Percentiles rank a stretch among this genome's conserved stretches.
phyloP scores from a whole-genome alignment of 2,797 vertebrate genomes.

The Apogon hyalosoma region DNA sequence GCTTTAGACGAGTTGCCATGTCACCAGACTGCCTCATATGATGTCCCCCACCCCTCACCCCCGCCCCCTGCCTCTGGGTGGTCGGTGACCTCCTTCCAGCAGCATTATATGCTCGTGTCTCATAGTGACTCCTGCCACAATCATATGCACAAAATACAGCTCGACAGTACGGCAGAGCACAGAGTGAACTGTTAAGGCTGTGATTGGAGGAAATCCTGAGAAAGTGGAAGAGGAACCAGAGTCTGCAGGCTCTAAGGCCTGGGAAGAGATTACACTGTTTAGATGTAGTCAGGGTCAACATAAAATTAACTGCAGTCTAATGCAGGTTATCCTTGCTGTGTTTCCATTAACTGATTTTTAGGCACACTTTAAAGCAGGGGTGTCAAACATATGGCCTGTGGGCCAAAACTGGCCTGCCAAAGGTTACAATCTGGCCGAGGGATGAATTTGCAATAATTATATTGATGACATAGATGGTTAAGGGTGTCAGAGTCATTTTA shows the following conservation, averaged over 20 bases:
- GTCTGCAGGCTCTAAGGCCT: conserved; percentile 20
- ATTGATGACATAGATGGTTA: too few relatives aligned
- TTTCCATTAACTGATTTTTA: too few relatives aligned
- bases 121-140: conserved; percentile 28
- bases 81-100: conserved; percentile 77
- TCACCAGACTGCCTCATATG: conserved; percentile 74
- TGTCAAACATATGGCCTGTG: too few relatives aligned
- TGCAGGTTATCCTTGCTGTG: neutral
- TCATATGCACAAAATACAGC: conserved; percentile 22
- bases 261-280: conserved; percentile 23
- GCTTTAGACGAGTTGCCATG: conserved; percentile 75
- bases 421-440: too few relatives aligned
- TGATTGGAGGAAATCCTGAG: conserved; percentile 45
- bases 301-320: conserved; percentile 4
- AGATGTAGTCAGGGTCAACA: neutral
- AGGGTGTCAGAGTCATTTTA: too few relatives aligned
- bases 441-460: too few relatives aligned
- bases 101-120: conserved; percentile 61
- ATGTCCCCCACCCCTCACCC: conserved; percentile 31
- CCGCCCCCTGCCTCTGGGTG: conserved; percentile 60
- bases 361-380: too few relatives aligned
- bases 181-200: conserved; percentile 24
- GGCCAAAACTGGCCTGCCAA: too few relatives aligned
- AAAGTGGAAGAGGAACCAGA: conserved; percentile 27
- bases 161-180: conserved; percentile 12